Conservation (phyloP, 2,888 invertebrate genomes). For the Cantharis lateralis region DNA sequence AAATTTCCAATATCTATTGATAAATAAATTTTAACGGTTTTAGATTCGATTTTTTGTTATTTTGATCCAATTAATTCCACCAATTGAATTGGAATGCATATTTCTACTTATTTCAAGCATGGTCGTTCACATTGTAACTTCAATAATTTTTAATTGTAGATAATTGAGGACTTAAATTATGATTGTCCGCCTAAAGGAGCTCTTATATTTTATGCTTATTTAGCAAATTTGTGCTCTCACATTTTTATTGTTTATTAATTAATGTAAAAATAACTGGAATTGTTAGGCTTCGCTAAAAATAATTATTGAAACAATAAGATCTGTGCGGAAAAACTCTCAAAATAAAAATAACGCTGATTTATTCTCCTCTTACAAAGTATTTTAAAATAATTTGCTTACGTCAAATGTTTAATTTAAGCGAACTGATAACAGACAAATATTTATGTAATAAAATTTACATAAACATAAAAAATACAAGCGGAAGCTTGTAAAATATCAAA, state of each 20-base stretch:
- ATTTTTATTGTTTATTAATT: not conserved
- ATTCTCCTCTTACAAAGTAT: not conserved
- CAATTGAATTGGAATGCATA: not conserved
- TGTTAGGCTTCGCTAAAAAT: too few relatives aligned
- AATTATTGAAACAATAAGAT: too few relatives aligned
- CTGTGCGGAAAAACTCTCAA: not conserved
- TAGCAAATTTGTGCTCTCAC: not conserved
- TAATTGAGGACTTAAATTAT: not conserved
- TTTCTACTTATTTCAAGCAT: not conserved
- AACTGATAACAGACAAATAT: not conserved
- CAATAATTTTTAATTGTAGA: not conserved
- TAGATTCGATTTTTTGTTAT: not conserved
- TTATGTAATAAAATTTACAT: not conserved
- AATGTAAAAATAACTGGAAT: too few relatives aligned
- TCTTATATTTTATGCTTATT: not conserved
- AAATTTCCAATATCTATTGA: too few relatives aligned
- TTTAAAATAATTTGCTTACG: not conserved
- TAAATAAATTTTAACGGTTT: too few relatives aligned
- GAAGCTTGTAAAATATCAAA: not conserved
- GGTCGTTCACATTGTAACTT: not conserved
- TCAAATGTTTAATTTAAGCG: not conserved
- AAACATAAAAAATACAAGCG: not conserved
- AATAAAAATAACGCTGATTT: not conserved
- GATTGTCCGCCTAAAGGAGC: not conserved
- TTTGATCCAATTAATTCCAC: not conserved